Base-by-base conservation (phyloP, 2,888 invertebrate species). In the Cordilura impudica region DNA sequence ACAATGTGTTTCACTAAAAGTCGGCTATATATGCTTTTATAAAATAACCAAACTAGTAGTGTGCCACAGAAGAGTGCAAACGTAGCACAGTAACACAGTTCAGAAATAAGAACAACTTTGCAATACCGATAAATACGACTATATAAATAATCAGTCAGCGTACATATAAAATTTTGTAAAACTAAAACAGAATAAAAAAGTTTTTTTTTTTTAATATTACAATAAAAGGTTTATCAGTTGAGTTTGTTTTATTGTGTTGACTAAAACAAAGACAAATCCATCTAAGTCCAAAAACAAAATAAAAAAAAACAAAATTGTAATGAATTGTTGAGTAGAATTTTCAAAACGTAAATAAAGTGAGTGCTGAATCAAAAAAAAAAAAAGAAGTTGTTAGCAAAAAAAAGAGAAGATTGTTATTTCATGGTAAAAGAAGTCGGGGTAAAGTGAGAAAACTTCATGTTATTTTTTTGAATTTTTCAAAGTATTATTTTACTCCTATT, bases 41-140 rank as follows among this genome's bases (percentile, higher is more conserved):
- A 53, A 67, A 75, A 75, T 67, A 75, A 49, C 63, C 67, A 75
- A 75, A 79, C 63, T 51, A 75, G 75, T 79, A 79, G 79, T 79
- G 79, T 75, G 79, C 51, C 79, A 79, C 79, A 79, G 79, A 79
- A 79, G 79, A 79, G 79, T 75, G 79, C 79, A 79, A 79, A 79
- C 75, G 79, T 79, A 79, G 79, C 79, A 79, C 79, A 75, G 79
- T 75, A 71, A 71, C 79, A 79, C 79, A 79, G 75, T 79, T 71
- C 58, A 23, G 31, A 58, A 63, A 53, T 45, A 66, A 31, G 70
- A n/a, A 61, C 54, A 39, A 74, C n/a, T 63, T 56, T 49, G 63
- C 49, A 63, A 63, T 56, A 51, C 12, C 69, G 54, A 65, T 76
- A 65, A 56, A 49, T 70, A 76, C 69, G 75, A 70, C 39, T 63